Conservation (phyloP, 2,113 vertebrate genomes). For the Nipponia nippon region DNA sequence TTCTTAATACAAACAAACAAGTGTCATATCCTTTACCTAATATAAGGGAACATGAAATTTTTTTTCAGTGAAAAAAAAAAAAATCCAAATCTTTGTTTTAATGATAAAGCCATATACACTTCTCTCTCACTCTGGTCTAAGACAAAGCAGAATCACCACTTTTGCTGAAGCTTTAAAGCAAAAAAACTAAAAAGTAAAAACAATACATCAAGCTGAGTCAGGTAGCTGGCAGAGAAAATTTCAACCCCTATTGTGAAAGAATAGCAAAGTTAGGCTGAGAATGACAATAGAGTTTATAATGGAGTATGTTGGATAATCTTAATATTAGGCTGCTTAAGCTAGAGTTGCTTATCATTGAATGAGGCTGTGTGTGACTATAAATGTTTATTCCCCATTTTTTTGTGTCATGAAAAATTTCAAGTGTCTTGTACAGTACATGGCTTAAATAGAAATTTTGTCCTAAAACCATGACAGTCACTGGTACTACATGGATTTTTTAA, state of each 20-base stretch:
- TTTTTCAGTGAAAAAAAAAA: neutral
- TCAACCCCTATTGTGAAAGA: neutral
- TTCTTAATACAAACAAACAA: neutral
- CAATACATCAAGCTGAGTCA: neutral
- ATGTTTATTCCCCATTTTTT: neutral
- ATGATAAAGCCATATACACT: neutral
- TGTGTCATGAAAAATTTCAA: neutral
- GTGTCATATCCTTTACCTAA: neutral
- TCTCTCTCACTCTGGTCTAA: neutral
- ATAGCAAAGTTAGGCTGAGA: neutral
- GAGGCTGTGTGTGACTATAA: neutral
- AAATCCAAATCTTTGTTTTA: neutral
- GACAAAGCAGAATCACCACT: neutral
- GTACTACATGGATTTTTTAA: neutral
- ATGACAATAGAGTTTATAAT: neutral
- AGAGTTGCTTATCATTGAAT: neutral
- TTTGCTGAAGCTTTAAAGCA: neutral
- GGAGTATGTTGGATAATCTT: neutral
- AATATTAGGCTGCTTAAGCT: neutral
- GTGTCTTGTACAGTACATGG: neutral
- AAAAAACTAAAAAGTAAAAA: neutral
- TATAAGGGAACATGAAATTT: neutral
- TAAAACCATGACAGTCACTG: neutral
- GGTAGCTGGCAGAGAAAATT: neutral
- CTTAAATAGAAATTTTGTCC: neutral